Conservation (phyloP, 2,113 vertebrate genomes). For the Nymphicus hollandicus region DNA sequence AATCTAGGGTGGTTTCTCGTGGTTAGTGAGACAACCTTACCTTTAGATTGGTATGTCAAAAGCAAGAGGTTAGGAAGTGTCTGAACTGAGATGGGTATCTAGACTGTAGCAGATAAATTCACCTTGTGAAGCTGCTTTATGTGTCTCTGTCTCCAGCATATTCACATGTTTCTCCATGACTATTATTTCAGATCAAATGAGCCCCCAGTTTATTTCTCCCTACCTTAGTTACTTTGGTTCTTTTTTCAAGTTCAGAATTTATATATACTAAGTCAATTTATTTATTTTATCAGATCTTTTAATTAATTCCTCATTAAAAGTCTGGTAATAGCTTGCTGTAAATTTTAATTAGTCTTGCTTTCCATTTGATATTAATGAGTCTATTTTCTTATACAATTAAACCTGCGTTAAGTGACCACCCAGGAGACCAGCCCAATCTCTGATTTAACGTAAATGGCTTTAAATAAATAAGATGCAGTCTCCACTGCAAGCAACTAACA, state of each 20-base stretch:
- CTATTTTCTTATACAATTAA: slow-evolving; percentile 1
- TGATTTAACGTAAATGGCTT: not conserved
- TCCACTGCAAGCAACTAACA: not conserved
- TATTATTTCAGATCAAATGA: not conserved
- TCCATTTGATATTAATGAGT: not conserved
- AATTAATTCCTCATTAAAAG: not conserved
- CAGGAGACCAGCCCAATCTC: not conserved
- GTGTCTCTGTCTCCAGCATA: not conserved
- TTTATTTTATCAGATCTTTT: not conserved
- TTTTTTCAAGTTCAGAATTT: not conserved
- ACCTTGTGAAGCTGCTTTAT: not conserved
- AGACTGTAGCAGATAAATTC: not conserved
- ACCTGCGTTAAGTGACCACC: not conserved
- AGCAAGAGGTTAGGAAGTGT: not conserved
- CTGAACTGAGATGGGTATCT: not conserved
- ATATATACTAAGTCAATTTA: not conserved
- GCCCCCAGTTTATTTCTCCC: not conserved
- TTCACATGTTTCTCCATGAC: not conserved
- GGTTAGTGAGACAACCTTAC: not conserved
- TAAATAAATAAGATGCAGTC: not conserved
- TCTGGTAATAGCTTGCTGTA: not conserved
- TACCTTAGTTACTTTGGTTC: not conserved
- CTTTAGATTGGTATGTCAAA: not conserved
- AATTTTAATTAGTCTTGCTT: slow-evolving; percentile 8
- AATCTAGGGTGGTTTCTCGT: not conserved